Conservation (phyloP, 1,140 invertebrate species). For the Nephotettix cincticeps region DNA sequence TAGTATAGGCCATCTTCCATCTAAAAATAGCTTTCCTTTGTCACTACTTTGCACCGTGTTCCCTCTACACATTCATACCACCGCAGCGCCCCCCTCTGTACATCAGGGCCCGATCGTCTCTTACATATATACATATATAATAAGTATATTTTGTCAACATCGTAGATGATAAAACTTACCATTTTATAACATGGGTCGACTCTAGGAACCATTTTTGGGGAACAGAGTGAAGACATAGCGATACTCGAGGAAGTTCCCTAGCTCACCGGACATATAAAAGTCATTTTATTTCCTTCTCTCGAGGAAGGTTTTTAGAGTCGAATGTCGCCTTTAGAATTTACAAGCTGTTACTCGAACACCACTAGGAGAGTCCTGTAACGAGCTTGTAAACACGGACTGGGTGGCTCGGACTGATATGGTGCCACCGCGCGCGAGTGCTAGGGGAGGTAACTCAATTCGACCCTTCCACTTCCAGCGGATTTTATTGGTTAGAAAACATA, state of each 20-base stretch:
- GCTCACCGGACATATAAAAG: background rate
- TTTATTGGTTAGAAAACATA: background rate
- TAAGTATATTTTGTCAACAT: slow-evolving; percentile 1
- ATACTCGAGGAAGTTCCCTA: background rate
- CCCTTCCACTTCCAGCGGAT: background rate
- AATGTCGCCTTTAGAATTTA: slow-evolving; percentile 6
- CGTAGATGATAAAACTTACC: background rate
- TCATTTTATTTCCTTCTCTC: background rate
- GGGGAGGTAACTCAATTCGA: background rate
- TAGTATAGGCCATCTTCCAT: slow-evolving; percentile 24
- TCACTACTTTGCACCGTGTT: slow-evolving; percentile 20
- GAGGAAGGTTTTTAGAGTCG: background rate
- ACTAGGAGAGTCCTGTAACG: too few relatives aligned
- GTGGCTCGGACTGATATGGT: background rate
- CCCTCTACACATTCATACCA: background rate
- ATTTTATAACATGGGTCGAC: slow-evolving; percentile 8
- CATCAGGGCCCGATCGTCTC: background rate
- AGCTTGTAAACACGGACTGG: too few relatives aligned
- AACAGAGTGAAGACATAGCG: background rate
- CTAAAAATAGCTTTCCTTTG: slow-evolving; percentile 15
- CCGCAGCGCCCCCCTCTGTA: slow-evolving; percentile 9
- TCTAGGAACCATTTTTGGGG: slow-evolving; percentile 14
- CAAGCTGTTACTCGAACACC: too few relatives aligned
- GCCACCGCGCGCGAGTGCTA: background rate
- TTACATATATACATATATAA: slow-evolving; percentile 14